A percentile compares a stretch with the other conserved stretches of the same genome.
Evolutionary conservation across 2,888 invertebrate species (phyloP).

Genomic region (Oxystoma pomonae): DNA sequence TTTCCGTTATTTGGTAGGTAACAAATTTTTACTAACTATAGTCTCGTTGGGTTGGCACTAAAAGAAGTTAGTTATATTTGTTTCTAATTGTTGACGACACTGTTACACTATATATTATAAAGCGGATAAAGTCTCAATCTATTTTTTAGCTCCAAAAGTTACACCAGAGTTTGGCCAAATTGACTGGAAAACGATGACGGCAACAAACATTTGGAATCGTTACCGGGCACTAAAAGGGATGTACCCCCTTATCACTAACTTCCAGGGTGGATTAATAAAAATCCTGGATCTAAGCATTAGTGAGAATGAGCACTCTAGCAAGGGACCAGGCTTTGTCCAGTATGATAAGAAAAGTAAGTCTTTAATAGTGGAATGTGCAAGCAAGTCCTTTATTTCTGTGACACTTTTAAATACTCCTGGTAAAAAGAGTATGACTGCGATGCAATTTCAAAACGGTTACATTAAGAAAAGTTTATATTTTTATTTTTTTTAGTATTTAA

Average conservation of each 20-base stretch:
- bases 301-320: conserved; percentile 1
- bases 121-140: no score
- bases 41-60: no score
- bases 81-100: no score
- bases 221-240: conserved; percentile 61
- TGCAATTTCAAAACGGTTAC: conserved; percentile 79
- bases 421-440: conserved; percentile 68
- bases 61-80: no score
- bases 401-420: conserved; percentile 61
- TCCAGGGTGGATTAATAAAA: not conserved
- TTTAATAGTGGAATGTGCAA: conserved; percentile 64
- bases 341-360: conserved; percentile 57
- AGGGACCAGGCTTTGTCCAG: conserved; percentile 55
- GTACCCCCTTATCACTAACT: not conserved
- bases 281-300: conserved; percentile 19
- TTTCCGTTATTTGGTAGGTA: no score
- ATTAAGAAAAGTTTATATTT: not conserved
- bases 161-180: conserved; percentile 57
- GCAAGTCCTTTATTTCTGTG: conserved; percentile 62
- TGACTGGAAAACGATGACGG: conserved; percentile 62
- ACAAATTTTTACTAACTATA: no score
- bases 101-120: no score
- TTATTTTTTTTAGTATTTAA: not conserved
- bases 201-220: conserved; percentile 64
- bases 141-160: conserved; percentile 67